Base-by-base conservation (phyloP, 2,888 invertebrate genomes). In the Habrosyne pyritoides region DNA sequence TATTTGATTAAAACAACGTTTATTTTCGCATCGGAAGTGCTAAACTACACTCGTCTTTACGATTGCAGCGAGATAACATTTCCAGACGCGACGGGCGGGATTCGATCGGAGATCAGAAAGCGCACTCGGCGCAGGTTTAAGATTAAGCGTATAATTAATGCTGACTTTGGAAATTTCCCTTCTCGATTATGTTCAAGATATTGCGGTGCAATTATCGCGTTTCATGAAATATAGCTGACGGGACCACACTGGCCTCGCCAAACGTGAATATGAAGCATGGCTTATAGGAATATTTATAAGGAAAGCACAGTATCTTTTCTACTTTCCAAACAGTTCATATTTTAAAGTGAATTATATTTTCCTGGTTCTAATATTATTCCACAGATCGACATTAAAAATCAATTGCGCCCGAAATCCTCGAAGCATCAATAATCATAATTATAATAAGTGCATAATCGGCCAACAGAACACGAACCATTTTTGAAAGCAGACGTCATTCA, bases 141-240 rank as follows among this genome's bases (percentile, higher is more conserved):
- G 53, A 68, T 59, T 61, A 61, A 62, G 54, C 60, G 57, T 59
- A 58, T 66, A 56, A 71, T 68, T 71, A 64, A 59, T 59, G 59
- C 58, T 57, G 61, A 56, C 60, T 57, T 30, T 56, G 55, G 63
- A 63, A 68, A 71, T 69, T 66, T 56, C 52, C 55, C 60, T 56
- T 46, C 57, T 57, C 47, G 59, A 52, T 28, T 53, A 46, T 5
- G 28, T 26, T 47, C 28, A 21, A 21, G 18, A 53, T 30, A 47
- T n/a, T 28, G n/a, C 10, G 42, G 36, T n/a, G 42, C 42, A 42
- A 42, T 42, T 42, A 42, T 42, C 42, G 42, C 42, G 42, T 42
- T 14, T 18, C 42, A 42, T 42, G 42, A 42, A 42, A 18, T 42
- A 42, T 42, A 42, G 42, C 18, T 42, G 42, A 42, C 42, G 42